Percentiles rank a stretch among this genome's conserved stretches.
Conservation (phyloP, 2,113 vertebrate genomes). For the Centropus unirufus region DNA sequence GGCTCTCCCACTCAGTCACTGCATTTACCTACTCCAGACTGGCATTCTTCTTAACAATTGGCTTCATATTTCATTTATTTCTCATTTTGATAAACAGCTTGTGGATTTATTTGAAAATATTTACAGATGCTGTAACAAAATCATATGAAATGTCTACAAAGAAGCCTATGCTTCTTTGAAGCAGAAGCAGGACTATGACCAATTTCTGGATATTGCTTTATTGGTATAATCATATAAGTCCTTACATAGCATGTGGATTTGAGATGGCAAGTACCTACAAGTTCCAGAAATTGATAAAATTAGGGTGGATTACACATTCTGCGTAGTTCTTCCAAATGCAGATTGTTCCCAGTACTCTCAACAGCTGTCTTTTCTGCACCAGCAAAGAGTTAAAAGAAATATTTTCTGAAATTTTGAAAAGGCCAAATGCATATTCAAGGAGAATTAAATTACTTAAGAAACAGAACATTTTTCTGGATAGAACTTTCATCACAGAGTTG, state of each 20-base stretch:
- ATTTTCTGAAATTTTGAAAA: not conserved
- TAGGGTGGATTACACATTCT: not conserved
- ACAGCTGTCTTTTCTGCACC: not conserved
- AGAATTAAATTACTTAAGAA: not conserved
- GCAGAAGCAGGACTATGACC: not conserved
- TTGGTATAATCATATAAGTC: not conserved
- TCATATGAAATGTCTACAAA: not conserved
- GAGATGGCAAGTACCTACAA: not conserved
- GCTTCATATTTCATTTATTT: not conserved
- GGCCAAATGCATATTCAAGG: not conserved
- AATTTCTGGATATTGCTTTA: not conserved
- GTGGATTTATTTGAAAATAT: not conserved
- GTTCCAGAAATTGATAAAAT: not conserved
- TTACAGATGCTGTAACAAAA: not conserved
- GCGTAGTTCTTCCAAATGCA: accelerated
- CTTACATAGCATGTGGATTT: not conserved
- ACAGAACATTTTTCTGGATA: not conserved
- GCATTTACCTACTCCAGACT: not conserved
- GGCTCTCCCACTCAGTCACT: not conserved
- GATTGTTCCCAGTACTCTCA: not conserved
- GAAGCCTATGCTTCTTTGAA: not conserved
- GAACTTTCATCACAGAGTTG: not conserved
- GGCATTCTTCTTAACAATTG: not conserved
- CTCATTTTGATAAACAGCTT: not conserved
- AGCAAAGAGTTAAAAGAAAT: not conserved